phyloP scores from a whole-genome alignment of 2,113 vertebrate genomes.

The Cettia cetti region DNA sequence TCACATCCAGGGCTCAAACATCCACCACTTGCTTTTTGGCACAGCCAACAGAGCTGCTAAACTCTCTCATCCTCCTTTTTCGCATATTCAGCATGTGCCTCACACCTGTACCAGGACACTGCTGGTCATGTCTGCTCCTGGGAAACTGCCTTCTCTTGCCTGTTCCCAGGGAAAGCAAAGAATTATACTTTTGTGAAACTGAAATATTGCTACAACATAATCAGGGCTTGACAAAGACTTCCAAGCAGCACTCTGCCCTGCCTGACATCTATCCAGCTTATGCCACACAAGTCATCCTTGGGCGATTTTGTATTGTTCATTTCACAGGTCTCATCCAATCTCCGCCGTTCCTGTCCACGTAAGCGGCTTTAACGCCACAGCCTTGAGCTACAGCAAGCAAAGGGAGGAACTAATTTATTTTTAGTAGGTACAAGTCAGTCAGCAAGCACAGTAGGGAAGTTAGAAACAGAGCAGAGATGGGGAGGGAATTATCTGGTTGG shows the following conservation, averaged over 20 bases:
- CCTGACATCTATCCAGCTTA: background rate
- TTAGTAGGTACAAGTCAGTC: background rate
- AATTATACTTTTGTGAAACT: background rate
- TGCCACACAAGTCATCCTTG: background rate
- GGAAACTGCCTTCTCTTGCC: background rate
- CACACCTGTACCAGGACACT: accelerated
- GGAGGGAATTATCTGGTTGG: background rate
- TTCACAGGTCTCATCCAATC: background rate
- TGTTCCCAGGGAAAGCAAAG: background rate
- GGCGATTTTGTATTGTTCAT: background rate
- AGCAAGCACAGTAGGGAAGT: background rate
- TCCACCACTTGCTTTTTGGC: background rate
- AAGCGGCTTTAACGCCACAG: background rate
- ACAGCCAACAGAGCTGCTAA: background rate
- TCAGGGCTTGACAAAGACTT: background rate
- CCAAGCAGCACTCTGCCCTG: background rate
- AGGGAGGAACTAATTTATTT: background rate
- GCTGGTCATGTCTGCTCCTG: background rate
- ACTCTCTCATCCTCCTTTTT: background rate
- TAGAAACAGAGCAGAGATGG: background rate
- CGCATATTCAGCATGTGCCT: background rate
- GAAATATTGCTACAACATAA: background rate
- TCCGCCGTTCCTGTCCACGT: accelerated
- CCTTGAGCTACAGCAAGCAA: background rate
- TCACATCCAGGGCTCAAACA: background rate